These are phyloP conservation scores for Hylaeus anthracinus DNA, from an alignment of 1,140 invertebrate species.

Conservation along the genomic window DNA sequence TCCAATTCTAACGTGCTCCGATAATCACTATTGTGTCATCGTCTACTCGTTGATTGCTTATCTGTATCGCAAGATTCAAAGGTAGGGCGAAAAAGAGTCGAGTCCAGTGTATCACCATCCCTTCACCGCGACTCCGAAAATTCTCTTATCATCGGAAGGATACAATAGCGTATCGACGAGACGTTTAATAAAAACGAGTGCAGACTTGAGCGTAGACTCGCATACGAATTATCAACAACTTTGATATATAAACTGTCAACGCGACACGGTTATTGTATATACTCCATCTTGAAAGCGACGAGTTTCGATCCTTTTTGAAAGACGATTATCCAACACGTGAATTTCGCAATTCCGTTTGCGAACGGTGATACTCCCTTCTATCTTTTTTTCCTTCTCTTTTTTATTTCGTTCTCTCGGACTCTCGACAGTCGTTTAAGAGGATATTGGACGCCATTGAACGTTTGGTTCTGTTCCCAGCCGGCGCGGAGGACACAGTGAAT, in stretches of 20 bases:
- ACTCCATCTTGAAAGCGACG: conserved; percentile 18
- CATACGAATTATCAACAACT: background rate
- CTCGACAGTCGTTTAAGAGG: conserved; percentile 1
- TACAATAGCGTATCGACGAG: background rate
- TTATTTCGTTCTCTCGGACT: background rate
- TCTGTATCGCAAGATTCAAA: background rate
- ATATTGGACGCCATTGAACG: conserved; percentile 42
- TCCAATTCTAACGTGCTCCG: background rate
- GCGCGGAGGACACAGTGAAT: conserved; percentile 24
- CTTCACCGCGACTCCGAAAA: too few species aligned
- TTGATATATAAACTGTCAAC: conserved; percentile 10
- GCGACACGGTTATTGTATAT: background rate
- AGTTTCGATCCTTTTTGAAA: background rate
- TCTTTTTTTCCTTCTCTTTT: background rate
- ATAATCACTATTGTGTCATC: too few species aligned
- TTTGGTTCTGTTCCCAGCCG: conserved; percentile 27
- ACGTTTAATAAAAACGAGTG: background rate
- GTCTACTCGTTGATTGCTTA: background rate
- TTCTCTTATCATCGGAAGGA: too few species aligned
- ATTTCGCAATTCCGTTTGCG: background rate
- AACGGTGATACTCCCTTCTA: too few species aligned
- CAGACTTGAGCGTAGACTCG: background rate
- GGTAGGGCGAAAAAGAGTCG: too few species aligned
- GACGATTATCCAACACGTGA: conserved; percentile 15
- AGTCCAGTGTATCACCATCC: too few species aligned